phyloP scores from a whole-genome alignment of 2,113 vertebrate species.

The Smithornis capensis region DNA sequence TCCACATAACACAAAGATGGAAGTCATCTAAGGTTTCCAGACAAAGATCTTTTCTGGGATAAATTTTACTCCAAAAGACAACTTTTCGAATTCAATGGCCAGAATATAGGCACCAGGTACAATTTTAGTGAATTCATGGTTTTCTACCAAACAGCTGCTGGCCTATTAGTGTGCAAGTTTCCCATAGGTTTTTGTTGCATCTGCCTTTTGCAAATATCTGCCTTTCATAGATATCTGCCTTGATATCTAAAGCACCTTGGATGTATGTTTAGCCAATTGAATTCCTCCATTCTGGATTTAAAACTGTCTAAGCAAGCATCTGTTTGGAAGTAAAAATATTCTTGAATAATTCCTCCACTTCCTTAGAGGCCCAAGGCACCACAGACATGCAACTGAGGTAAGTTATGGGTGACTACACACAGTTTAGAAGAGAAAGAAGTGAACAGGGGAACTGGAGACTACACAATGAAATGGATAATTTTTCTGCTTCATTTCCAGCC shows the following conservation, averaged over 20 bases:
- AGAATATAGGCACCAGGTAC: neutral
- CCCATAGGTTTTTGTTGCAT: neutral
- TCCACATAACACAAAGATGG: neutral
- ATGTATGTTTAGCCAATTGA: neutral
- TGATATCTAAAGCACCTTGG: neutral
- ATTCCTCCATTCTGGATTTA: neutral
- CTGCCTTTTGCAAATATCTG: neutral
- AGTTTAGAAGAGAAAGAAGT: neutral
- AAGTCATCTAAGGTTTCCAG: neutral
- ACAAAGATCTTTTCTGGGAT: neutral
- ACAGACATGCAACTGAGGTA: neutral
- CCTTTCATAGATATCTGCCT: neutral
- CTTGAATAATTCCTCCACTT: neutral
- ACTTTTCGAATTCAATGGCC: neutral
- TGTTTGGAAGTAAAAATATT: neutral
- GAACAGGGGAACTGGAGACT: neutral
- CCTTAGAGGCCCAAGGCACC: neutral
- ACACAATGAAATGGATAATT: neutral
- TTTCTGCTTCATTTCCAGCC: neutral
- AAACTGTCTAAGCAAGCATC: neutral
- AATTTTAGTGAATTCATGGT: neutral
- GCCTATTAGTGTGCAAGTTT: neutral
- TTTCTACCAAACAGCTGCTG: neutral
- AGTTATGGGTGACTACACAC: neutral
- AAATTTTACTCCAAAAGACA: neutral